Conservation (phyloP, 2,797 vertebrate genomes). For the Gambusia yucatana region DNA sequence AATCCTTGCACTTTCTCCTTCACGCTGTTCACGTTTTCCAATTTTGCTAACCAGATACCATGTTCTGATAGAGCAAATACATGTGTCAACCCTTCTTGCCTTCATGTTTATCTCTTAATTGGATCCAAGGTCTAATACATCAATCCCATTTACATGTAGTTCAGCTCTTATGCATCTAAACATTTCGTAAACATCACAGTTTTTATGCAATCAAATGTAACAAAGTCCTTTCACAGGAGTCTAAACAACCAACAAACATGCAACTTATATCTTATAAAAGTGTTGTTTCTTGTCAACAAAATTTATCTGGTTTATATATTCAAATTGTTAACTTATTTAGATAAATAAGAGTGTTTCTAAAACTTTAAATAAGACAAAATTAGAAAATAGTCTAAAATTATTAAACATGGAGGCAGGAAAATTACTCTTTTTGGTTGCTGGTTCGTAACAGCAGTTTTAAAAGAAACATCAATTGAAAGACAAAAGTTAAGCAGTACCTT, state of each 20-base stretch:
- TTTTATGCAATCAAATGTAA: not conserved
- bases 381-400: not conserved
- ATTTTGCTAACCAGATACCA: not conserved
- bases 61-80: not conserved
- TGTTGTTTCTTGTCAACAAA: not conserved
- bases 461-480: not conserved
- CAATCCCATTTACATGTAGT: not conserved
- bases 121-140: not conserved
- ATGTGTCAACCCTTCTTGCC: not conserved
- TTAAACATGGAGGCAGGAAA: not conserved
- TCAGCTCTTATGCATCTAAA: not conserved
- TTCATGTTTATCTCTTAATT: slow-evolving; percentile 3
- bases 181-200: not conserved
- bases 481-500: not conserved
- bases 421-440: not conserved
- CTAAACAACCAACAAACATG: not conserved
- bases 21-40: not conserved
- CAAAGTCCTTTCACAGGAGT: not conserved
- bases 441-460: not conserved
- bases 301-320: not conserved
- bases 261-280: not conserved
- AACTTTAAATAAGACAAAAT: not conserved
- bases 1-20: not conserved
- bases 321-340: not conserved
- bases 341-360: not conserved